These are phyloP conservation scores for Morpho achilles DNA, from an alignment of 2,888 invertebrate genomes.

Conservation along the genomic window DNA sequence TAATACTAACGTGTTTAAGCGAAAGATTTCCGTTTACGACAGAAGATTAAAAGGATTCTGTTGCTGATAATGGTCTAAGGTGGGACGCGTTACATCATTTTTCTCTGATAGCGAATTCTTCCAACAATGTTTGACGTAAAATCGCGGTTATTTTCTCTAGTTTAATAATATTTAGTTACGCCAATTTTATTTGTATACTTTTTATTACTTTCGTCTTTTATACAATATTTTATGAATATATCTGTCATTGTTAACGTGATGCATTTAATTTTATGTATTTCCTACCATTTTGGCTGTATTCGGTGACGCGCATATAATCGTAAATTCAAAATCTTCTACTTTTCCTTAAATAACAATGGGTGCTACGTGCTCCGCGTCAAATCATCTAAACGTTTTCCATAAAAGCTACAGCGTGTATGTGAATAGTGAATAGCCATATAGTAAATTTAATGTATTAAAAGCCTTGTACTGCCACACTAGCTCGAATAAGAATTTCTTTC, in stretches of 20 bases:
- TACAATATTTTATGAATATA: no score
- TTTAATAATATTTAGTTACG: no score
- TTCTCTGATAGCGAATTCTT: constrained; percentile 29
- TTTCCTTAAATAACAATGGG: no score
- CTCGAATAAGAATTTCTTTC: no score
- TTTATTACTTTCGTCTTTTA: no score
- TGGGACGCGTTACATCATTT: constrained; percentile 57
- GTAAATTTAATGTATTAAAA: no score
- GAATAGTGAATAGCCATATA: no score
- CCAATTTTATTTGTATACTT: background rate
- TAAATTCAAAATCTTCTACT: background rate
- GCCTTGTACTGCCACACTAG: no score
- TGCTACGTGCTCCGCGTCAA: background rate
- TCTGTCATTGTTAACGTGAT: no score
- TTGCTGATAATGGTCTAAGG: constrained; percentile 54
- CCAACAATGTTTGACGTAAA: constrained; percentile 30
- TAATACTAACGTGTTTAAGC: constrained; percentile 54
- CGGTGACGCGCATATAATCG: no score
- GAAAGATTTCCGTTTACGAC: constrained; percentile 73
- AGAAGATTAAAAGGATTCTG: constrained; percentile 68
- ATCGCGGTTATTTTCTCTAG: constrained; percentile 21
- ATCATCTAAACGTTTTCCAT: background rate
- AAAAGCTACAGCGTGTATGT: background rate
- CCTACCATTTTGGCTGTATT: no score
- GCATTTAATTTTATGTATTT: no score